Conservation (phyloP, 37 sponge, comb jelly and placozoan genomes). For the Theonella swinhoei region DNA sequence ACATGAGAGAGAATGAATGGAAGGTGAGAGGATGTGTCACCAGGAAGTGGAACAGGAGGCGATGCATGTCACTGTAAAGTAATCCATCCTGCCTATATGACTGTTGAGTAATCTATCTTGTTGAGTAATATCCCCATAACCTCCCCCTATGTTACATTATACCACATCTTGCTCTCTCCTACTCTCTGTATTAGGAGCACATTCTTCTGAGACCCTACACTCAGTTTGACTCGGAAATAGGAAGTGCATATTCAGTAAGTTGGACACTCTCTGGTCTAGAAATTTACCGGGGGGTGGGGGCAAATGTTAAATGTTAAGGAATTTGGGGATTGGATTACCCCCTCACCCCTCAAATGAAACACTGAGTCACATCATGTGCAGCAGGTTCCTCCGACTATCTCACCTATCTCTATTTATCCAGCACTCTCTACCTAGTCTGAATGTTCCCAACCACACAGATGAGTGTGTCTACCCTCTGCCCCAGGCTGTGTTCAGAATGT, state of each 20-base stretch:
- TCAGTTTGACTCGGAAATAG: conserved; percentile 57
- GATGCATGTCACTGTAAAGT: too few relatives aligned
- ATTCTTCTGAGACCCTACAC: conserved; percentile 52
- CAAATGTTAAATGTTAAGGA: too few relatives aligned
- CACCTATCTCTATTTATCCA: conserved; percentile 12
- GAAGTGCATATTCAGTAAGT: conserved; percentile 59
- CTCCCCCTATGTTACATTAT: too few relatives aligned
- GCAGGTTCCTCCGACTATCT: too few relatives aligned
- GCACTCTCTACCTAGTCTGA: conserved; percentile 79
- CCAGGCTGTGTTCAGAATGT: conserved; percentile 74
- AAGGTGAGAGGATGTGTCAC: conserved; percentile 82
- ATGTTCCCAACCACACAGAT: conserved; percentile 75
- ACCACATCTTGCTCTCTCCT: too few relatives aligned
- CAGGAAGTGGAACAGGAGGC: too few relatives aligned
- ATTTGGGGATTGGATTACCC: too few relatives aligned
- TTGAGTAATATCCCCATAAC: too few relatives aligned
- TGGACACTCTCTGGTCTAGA: background rate
- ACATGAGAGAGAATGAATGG: conserved; percentile 85
- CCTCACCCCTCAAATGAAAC: too few relatives aligned
- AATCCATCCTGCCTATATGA: too few relatives aligned
- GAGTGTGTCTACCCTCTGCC: conserved; percentile 86
- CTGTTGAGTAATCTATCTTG: background rate
- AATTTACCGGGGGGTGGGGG: too few relatives aligned
- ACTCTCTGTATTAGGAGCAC: conserved; percentile 21
- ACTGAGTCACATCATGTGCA: too few relatives aligned